Conservation (phyloP, 2,113 vertebrate genomes). For the Xyliphius kryptos region DNA sequence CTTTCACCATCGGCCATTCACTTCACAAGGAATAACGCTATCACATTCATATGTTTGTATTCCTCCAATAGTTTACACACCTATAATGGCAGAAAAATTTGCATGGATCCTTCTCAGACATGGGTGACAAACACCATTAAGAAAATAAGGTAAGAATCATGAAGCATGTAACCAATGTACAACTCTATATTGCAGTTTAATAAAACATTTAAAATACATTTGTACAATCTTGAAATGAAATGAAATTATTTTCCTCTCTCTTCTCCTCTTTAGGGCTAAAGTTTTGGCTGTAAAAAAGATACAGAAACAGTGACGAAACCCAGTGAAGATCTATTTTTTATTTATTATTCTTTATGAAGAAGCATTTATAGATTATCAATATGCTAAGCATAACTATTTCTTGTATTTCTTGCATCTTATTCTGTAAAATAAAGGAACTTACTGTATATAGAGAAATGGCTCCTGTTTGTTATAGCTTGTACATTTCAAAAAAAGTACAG, state of each 20-base stretch:
- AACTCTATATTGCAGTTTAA: background rate
- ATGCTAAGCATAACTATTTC: conserved; percentile 18
- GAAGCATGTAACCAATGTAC: background rate
- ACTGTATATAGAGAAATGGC: too few species aligned
- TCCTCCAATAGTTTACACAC: conserved; percentile 51
- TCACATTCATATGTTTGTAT: background rate
- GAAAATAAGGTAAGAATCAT: conserved; percentile 49
- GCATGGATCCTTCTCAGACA: conserved; percentile 40
- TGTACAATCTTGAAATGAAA: too few species aligned
- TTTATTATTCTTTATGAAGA: conserved; percentile 5
- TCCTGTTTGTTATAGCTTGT: too few species aligned
- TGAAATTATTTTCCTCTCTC: background rate
- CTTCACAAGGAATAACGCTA: too few species aligned
- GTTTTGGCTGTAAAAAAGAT: conserved; percentile 29
- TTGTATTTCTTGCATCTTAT: conserved; percentile 23
- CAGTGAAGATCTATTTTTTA: background rate
- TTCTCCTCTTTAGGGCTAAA: conserved; percentile 17
- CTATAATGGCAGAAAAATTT: conserved; percentile 30
- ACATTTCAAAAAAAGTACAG: too few species aligned
- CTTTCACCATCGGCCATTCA: background rate
- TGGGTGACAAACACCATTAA: conserved; percentile 54
- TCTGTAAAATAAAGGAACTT: conserved; percentile 22
- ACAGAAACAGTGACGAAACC: background rate
- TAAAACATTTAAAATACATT: background rate
- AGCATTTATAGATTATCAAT: conserved; percentile 19